Evolutionary conservation across 2,113 vertebrate species (phyloP).

Genomic region (Grammomys dolichurus): DNA sequence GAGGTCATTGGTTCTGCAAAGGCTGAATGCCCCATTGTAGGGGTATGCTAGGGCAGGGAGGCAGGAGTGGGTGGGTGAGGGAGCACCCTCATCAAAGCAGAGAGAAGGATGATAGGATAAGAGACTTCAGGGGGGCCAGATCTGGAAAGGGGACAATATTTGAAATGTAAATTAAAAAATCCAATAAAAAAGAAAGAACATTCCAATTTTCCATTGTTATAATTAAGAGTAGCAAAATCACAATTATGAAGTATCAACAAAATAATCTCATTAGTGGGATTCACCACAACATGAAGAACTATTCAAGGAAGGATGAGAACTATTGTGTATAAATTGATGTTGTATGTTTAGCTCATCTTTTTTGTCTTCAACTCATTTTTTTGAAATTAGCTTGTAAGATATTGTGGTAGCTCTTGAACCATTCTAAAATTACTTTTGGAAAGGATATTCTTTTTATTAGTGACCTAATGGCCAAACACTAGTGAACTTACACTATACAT

Average conservation of each 20-base stretch:
- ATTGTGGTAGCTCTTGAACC: background rate
- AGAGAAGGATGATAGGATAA: no score
- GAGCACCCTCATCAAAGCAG: no score
- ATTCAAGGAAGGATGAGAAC: background rate
- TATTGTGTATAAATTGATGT: background rate
- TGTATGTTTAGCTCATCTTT: background rate
- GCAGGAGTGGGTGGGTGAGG: no score
- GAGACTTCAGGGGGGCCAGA: no score
- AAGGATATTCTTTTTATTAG: conserved; percentile 15
- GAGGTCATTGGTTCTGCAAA: no score
- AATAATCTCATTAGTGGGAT: background rate
- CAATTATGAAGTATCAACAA: background rate
- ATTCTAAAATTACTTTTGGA: background rate
- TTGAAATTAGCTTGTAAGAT: conserved; percentile 21
- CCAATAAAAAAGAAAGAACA: background rate
- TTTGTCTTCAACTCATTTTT: background rate
- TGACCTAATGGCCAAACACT: background rate
- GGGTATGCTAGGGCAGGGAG: no score
- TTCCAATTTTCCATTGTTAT: background rate
- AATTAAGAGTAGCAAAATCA: background rate
- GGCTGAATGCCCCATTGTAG: no score
- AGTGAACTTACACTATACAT: background rate
- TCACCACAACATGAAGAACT: background rate
- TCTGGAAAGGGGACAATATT: no score
- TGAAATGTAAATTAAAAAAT: no score